These are phyloP conservation scores for Drosophila fulvimacula DNA, from an alignment of 2,888 invertebrate genomes.

Conservation along the genomic window DNA sequence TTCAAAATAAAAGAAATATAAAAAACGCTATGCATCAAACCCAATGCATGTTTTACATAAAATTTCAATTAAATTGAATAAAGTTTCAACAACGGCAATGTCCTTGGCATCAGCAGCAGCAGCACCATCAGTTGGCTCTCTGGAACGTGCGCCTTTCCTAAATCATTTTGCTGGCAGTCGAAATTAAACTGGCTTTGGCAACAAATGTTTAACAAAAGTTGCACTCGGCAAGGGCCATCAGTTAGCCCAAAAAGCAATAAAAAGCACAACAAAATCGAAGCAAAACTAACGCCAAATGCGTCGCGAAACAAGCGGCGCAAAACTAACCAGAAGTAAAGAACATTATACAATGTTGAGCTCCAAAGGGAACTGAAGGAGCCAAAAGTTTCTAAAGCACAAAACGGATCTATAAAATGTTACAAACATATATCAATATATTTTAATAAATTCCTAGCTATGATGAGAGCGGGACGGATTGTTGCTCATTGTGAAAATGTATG, in stretches of 20 bases:
- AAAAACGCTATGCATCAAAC: conserved; percentile 64
- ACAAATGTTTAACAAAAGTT: conserved; percentile 73
- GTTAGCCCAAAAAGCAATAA: conserved; percentile 65
- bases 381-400: background rate
- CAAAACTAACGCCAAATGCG: conserved; percentile 29
- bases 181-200: conserved; percentile 73
- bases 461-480: background rate
- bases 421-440: background rate
- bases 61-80: conserved; percentile 77
- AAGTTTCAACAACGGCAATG: conserved; percentile 58
- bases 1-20: conserved; percentile 1
- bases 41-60: conserved; percentile 76
- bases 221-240: conserved; percentile 59
- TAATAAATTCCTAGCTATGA: background rate
- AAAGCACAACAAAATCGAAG: conserved; percentile 45
- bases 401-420: no score
- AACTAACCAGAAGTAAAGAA: conserved; percentile 18
- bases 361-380: background rate
- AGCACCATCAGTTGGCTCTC: conserved; percentile 36
- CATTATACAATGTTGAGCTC: conserved; percentile 1
- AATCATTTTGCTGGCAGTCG: conserved; percentile 75
- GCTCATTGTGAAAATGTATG: no score
- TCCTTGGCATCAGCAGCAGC: conserved; percentile 57
- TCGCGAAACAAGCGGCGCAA: background rate
- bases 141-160: conserved; percentile 66